These are phyloP conservation scores for Trididemnum miniatum DNA, from an alignment of 23 tunicate genomes.

Conservation along the genomic window DNA sequence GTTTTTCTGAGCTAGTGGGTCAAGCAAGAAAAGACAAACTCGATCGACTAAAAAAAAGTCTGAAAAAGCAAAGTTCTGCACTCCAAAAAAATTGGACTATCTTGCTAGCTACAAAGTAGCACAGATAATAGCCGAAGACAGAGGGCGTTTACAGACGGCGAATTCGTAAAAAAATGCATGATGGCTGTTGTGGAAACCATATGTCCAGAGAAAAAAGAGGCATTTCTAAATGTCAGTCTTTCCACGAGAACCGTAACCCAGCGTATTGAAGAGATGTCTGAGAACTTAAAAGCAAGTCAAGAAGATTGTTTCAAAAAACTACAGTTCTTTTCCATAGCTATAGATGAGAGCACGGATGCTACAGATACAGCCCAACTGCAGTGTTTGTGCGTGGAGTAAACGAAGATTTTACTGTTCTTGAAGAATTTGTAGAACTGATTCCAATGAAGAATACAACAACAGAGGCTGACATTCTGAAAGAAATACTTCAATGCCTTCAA, in stretches of 20 bases:
- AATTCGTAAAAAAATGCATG: constrained; percentile 71
- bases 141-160: constrained; percentile 83
- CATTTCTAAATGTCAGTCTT: constrained; percentile 72
- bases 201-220: constrained; percentile 67
- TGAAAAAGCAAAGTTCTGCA: constrained; percentile 46
- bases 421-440: constrained; percentile 65
- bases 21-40: constrained; percentile 71
- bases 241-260: constrained; percentile 80
- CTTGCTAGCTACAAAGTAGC: constrained; percentile 77
- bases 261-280: constrained; percentile 75
- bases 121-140: constrained; percentile 66
- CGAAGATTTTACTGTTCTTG: constrained; percentile 68
- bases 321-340: constrained; percentile 76
- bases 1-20: constrained; percentile 35
- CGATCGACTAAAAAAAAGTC: constrained; percentile 44
- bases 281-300: constrained; percentile 62
- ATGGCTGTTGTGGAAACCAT: constrained; percentile 75
- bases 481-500: constrained; percentile 61
- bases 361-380: constrained; percentile 53
- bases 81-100: constrained; percentile 30
- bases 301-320: constrained; percentile 53
- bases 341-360: constrained; percentile 57
- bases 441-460: constrained; percentile 73
- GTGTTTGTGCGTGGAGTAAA: constrained; percentile 56
- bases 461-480: constrained; percentile 69